Base-by-base conservation (phyloP, 1,140 invertebrate species). In the Lucilia cuprina region DNA sequence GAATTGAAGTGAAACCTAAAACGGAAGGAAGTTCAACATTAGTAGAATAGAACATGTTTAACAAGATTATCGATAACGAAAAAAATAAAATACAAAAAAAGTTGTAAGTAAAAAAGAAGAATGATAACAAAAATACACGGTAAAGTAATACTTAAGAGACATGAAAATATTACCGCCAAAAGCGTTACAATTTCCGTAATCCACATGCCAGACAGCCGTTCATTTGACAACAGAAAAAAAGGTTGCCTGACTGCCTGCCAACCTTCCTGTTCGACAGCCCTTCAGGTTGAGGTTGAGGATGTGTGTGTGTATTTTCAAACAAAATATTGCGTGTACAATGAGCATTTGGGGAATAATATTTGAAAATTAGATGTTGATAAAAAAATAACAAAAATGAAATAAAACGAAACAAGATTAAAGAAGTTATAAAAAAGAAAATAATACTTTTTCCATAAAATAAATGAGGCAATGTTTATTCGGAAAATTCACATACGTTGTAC, bases 11-110 rank as follows among this genome's bases (percentile, higher is more conserved):
- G 47, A 50, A 47, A 80, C 17, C 17, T 19, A 50, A 80, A 80
- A 47, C 77, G 77, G 77, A 80, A 80, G 77, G 77, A 80, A 80
- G 77, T 49, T 80, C 35, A 50, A 80, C 77, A 80, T 80, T 80
- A 80, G 19, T 17, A 50, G 77, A 41, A 78, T 49, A 30, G 47
- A 80, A 80, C 77, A 80, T 80, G 77, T 80, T 80, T 80, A 80
- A 80, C 77, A 49, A 80, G 77, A 80, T 80, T 80, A 80, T 80
- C 77, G 47, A 70, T 70, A 70, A 60, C n/a, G 55, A n/a, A 60
- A 60, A n/a, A 30, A 30, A 30, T 30, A 30, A 30, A 30, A 30
- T 30, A n/a, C 13, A 41, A 41, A 78, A 78, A 78, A 41, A 41
- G 2, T 10, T 8, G 41, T 41, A 41, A 8, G 41, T 41, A 41